A percentile compares a stretch with the other conserved stretches of the same genome.
These are phyloP conservation scores for Fragum sueziense DNA, from an alignment of 2,888 invertebrate genomes.

Conservation along the genomic window DNA sequence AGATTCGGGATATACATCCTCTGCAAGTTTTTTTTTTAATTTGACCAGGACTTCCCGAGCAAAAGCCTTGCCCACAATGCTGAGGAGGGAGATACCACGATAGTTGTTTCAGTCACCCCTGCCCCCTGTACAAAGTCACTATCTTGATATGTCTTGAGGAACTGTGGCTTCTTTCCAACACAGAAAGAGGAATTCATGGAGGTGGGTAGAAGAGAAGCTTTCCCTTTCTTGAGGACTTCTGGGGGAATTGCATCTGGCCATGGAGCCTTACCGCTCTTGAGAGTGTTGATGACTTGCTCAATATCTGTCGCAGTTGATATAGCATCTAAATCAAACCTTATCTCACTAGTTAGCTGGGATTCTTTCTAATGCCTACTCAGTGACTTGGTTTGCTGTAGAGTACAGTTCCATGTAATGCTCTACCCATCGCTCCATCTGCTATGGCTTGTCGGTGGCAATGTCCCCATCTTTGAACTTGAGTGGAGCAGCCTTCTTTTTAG, in stretches of 20 bases:
- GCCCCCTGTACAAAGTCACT: not conserved
- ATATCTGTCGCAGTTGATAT: too few relatives aligned
- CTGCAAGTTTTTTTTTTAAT: too few relatives aligned
- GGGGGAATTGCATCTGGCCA: not conserved
- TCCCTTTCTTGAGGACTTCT: too few relatives aligned
- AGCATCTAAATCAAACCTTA: not conserved
- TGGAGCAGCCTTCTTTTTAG: not conserved
- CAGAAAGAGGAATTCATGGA: slow-evolving; percentile 3
- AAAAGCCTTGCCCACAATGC: slow-evolving; percentile 6
- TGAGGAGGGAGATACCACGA: too few relatives aligned
- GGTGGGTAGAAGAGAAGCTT: not conserved
- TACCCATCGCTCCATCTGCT: slow-evolving; percentile 16
- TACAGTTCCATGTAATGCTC: slow-evolving; percentile 10
- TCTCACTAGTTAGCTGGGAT: not conserved
- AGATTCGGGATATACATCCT: too few relatives aligned
- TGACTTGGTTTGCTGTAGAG: slow-evolving; percentile 3
- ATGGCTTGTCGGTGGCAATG: too few relatives aligned
- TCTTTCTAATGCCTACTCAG: not conserved
- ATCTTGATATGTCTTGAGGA: not conserved
- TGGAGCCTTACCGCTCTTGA: not conserved
- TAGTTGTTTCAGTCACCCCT: too few relatives aligned
- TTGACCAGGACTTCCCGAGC: too few relatives aligned
- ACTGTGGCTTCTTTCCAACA: slow-evolving; percentile 8
- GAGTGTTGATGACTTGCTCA: not conserved
- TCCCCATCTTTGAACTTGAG: too few relatives aligned